These are phyloP conservation scores for Parnassius orleans DNA, from an alignment of 2,888 invertebrate species.

Conservation along the genomic window DNA sequence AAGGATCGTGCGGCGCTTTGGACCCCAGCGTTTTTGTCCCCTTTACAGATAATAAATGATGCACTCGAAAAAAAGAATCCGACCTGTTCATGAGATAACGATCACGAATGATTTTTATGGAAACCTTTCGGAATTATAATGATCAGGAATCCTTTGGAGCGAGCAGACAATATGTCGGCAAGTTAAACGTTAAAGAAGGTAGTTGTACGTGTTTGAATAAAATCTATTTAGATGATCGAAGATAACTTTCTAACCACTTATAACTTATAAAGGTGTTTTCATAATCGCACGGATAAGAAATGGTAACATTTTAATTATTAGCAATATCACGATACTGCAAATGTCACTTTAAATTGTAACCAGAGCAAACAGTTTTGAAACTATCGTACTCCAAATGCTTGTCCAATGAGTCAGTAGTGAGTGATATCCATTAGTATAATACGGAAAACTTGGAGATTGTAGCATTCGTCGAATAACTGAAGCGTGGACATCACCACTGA, in stretches of 20 bases:
- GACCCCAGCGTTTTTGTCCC: slow-evolving; percentile 71
- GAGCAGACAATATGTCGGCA: slow-evolving; percentile 78
- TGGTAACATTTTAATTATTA: not conserved
- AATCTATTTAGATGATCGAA: slow-evolving; percentile 23
- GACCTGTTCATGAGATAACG: slow-evolving; percentile 78
- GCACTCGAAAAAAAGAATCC: slow-evolving; percentile 72
- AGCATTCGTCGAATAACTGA: too few relatives aligned
- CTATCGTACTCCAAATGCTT: too few relatives aligned
- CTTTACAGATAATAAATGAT: slow-evolving; percentile 79
- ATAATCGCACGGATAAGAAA: slow-evolving; percentile 1
- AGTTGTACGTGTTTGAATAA: slow-evolving; percentile 40
- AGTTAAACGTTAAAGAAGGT: slow-evolving; percentile 44
- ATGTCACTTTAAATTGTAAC: too few relatives aligned
- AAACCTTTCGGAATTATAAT: slow-evolving; percentile 78
- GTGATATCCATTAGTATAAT: too few relatives aligned
- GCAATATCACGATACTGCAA: too few relatives aligned
- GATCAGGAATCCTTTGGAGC: slow-evolving; percentile 75
- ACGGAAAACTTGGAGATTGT: too few relatives aligned
- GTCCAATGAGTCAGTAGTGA: too few relatives aligned
- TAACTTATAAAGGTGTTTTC: slow-evolving; percentile 12
- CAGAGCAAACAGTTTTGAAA: too few relatives aligned
- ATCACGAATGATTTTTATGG: slow-evolving; percentile 78
- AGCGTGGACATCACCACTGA: too few relatives aligned
- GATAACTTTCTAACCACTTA: slow-evolving; percentile 11
- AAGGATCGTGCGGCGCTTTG: slow-evolving; percentile 77